phyloP scores from a whole-genome alignment of 2,797 vertebrate genomes.

The Anabacerthia variegaticeps region DNA sequence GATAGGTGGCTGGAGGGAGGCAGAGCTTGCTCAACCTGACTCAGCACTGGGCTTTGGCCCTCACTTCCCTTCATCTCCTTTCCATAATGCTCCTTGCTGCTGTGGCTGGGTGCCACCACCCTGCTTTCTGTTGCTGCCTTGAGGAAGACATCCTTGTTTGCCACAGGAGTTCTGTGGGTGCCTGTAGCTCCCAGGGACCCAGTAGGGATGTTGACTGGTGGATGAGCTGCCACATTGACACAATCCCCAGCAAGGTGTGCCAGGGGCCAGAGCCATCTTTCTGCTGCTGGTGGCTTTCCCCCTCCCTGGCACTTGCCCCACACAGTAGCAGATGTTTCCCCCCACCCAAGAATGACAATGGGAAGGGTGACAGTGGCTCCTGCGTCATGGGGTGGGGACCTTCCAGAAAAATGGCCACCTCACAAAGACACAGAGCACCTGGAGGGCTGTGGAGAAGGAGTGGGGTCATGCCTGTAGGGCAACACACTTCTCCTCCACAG shows the following conservation, averaged over 20 bases:
- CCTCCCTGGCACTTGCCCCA: not conserved
- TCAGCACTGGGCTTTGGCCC: not conserved
- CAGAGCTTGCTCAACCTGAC: not conserved
- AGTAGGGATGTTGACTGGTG: not conserved
- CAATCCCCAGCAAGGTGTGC: not conserved
- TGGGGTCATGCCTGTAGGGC: not conserved
- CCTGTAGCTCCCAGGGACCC: not conserved
- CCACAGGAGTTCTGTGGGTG: not conserved
- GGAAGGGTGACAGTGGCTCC: not conserved
- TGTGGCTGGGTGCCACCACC: not conserved
- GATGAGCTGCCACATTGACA: not conserved
- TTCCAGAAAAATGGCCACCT: not conserved
- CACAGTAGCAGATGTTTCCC: not conserved
- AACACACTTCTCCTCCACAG: not conserved
- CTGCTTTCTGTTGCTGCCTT: not conserved
- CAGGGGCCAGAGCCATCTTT: not conserved
- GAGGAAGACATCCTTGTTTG: not conserved
- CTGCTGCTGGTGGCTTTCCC: not conserved
- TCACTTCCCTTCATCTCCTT: not conserved
- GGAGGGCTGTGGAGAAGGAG: fast-evolving
- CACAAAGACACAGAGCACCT: not conserved
- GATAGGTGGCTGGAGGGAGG: not conserved
- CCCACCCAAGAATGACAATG: fast-evolving
- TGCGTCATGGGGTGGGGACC: not conserved
- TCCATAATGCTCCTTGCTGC: not conserved